phyloP scores from a whole-genome alignment of 2,113 vertebrate genomes.

The Brienomyrus longianalis region DNA sequence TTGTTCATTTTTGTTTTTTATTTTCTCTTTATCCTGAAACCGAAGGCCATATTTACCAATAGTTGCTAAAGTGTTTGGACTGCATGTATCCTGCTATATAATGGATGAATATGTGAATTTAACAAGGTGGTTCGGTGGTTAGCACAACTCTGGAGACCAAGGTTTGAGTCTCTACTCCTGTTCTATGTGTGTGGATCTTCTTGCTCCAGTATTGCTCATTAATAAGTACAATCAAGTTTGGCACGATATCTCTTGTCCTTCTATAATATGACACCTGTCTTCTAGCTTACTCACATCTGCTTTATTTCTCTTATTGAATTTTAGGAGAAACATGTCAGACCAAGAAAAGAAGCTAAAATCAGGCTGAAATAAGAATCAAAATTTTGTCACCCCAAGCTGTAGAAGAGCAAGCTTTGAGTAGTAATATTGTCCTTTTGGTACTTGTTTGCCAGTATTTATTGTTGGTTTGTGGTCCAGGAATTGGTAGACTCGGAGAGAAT shows the following conservation, averaged over 20 bases:
- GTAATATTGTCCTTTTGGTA: background rate
- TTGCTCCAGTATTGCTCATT: background rate
- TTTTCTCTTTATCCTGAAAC: background rate
- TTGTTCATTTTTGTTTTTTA: background rate
- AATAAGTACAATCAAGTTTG: background rate
- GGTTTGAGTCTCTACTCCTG: background rate
- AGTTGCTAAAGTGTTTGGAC: background rate
- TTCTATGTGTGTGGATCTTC: background rate
- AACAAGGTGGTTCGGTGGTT: background rate
- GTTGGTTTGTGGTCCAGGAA: background rate
- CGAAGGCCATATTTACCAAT: background rate
- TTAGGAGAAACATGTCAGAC: background rate
- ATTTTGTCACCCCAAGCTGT: background rate
- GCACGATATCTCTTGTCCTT: background rate
- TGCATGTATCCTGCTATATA: background rate
- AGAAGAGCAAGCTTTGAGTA: background rate
- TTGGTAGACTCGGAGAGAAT: background rate
- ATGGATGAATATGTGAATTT: background rate
- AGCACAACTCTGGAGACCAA: background rate
- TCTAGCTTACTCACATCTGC: background rate
- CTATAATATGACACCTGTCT: background rate
- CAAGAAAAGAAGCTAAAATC: background rate
- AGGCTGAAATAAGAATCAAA: background rate
- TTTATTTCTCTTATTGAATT: background rate
- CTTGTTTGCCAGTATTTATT: background rate